These are phyloP conservation scores for Doryteuthis pealeii DNA, from an alignment of 1,140 invertebrate genomes.

Conservation along the genomic window DNA sequence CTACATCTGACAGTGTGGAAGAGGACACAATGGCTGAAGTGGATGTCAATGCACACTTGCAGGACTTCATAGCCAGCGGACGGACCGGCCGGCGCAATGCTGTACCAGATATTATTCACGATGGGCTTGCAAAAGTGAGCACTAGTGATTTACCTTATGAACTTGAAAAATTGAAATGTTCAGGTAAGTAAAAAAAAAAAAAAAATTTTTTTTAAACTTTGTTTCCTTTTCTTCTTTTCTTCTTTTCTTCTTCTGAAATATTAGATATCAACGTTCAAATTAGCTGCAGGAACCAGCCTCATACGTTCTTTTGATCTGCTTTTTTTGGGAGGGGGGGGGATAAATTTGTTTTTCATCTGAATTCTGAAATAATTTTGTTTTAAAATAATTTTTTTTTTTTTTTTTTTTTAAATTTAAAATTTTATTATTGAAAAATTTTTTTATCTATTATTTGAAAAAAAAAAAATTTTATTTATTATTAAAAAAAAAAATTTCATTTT, in stretches of 20 bases:
- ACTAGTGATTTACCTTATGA: slow-evolving; percentile 72
- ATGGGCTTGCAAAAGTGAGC: slow-evolving; percentile 67
- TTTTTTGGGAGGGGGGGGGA: no score
- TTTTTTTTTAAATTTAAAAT: no score
- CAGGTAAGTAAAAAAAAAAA: slow-evolving; percentile 39
- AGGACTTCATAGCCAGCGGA: slow-evolving; percentile 77
- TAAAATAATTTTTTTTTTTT: no score
- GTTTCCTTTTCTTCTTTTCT: neutral
- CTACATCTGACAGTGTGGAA: neutral
- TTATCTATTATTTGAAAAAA: no score
- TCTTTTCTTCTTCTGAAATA: neutral
- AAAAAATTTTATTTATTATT: no score
- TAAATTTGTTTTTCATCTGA: no score
- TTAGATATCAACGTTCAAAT: no score
- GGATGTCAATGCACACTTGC: slow-evolving; percentile 39
- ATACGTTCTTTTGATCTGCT: no score
- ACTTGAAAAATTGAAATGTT: slow-evolving; percentile 63
- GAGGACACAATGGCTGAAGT: slow-evolving; percentile 28
- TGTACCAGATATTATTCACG: slow-evolving; percentile 71
- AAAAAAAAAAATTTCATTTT: no score
- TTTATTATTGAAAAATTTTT: no score
- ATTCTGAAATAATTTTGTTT: no score
- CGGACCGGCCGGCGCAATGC: slow-evolving; percentile 79
- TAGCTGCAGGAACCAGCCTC: no score
- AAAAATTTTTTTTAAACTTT: neutral